These are phyloP conservation scores for Ericerus pela DNA, from an alignment of 1,140 invertebrate genomes.

Conservation along the genomic window DNA sequence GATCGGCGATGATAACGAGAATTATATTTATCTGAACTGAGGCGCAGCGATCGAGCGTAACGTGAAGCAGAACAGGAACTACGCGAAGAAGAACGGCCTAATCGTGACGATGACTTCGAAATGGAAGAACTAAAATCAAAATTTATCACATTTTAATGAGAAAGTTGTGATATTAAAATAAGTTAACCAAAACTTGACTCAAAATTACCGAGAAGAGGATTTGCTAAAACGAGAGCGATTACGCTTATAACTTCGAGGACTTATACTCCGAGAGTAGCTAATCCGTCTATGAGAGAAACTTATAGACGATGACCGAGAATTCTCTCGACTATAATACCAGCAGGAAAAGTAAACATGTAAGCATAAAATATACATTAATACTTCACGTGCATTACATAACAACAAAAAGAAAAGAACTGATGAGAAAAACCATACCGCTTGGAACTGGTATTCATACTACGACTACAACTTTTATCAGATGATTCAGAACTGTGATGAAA, in stretches of 20 bases:
- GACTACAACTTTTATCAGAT: too few species aligned
- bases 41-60: neutral
- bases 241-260: neutral
- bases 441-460: too few species aligned
- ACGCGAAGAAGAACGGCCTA: neutral
- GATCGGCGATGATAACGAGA: slow-evolving; percentile 1
- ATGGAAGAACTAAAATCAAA: neutral
- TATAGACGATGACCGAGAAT: neutral
- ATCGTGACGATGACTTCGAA: neutral
- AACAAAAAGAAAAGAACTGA: too few species aligned
- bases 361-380: too few species aligned
- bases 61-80: neutral
- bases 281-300: neutral
- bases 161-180: neutral
- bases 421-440: too few species aligned
- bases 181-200: neutral
- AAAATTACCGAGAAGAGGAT: neutral
- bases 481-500: too few species aligned
- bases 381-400: too few species aligned
- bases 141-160: neutral
- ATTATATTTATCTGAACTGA: neutral
- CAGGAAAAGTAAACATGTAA: neutral
- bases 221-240: neutral
- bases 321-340: neutral
- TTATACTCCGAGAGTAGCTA: neutral